Evolutionary conservation across 2,888 invertebrate species (phyloP), one percentile per base, ranked within the genome.

Genomic region (Hirudinaria manillensis): DNA sequence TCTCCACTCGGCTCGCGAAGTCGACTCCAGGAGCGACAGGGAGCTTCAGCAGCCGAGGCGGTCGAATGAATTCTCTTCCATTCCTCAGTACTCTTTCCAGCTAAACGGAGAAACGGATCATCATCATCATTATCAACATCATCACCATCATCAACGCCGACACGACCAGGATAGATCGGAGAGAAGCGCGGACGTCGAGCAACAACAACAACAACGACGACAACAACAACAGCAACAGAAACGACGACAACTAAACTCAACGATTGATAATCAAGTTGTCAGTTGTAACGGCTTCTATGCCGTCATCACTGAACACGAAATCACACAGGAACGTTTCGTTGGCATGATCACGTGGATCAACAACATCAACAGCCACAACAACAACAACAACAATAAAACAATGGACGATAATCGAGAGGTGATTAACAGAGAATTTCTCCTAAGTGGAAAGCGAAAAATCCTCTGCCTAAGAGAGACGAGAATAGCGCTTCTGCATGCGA

Each of bases 241-340:
- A 38, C 45, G 16, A 45, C 45, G 16, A 6, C 45, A 45, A 7
- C 45, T 45, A 16, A 45, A 45, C 10, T 45, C 45, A 45, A 45
- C 45, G 16, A 45, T 16, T 10, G 45, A 45, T 16, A 45, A 45
- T 45, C 45, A 45, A 45, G 16, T 45, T 45, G 45, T 45, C 61
- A 61, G 13, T 29, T 61, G 61, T 29, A 24, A 24, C 61, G 61
- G 61, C 61, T 61, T 29, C 24, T 61, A 61, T n/a, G 61, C 61
- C 7, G 29, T 61, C 24, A 61, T 61, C 4, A 29, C 24, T n/a
- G 61, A 61, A 16, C 29, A 61, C 61, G 61, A 61, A 2, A 24
- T 61, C 61, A 61, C 24, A 7, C 24, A 27, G 61, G 29, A 61
- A 24, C 24, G 29, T 6, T 61, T 61, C 61, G 61, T 61, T 61